Evolutionary conservation across 2,797 vertebrate genomes (phyloP), one percentile per base, ranked within the genome.

Genomic region (Poecilia wingei): DNA sequence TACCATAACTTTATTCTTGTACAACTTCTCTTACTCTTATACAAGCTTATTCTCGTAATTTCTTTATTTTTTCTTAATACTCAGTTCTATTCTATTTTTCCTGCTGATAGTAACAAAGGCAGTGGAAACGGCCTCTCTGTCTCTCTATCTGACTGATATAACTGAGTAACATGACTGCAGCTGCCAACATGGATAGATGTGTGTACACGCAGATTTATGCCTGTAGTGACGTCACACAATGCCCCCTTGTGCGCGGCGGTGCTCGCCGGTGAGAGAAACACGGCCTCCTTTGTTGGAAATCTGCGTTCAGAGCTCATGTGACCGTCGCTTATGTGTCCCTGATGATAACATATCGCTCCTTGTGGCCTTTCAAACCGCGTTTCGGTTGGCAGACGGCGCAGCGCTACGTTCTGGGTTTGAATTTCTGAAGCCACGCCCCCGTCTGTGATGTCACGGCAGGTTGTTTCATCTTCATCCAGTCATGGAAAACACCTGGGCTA

Each of bases 381-480:
- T 41, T 6, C 39, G 41, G 2, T 5, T 16, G 20, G 12, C 22
- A 28, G 33, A 41, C 75, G 80, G 16, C 6, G 31, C 3, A 47
- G 55, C 9, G 41, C 13, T 9, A 43, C 16, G 47, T 82, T 84
- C 53, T 3, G 64, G 18, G 33, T 66, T 39, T 66, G 18, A 68
- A 41, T 22, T 41, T 41, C 36, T 25, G 64, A 77, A 74, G 75
- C 72, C 77, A 61, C 71, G 0, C 80, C 88, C 53, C 72, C 4
- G 1, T 28, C 16, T 5, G 64, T 89, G 86, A 88, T 31, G 69
- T 91, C 87, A 90, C 8, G 18, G 81, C 68, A 83, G 80, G 76
- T 59, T 70, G 72, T 74, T 77, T 46, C 6, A 41, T 66, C 45
- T 71, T 77, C 46, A 61, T 55, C 68, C 7, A 6, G 78, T 87